A percentile compares a stretch with the other conserved stretches of the same genome.
phyloP scores from a whole-genome alignment of 2,113 vertebrate species.

The Lutjanus erythropterus region DNA sequence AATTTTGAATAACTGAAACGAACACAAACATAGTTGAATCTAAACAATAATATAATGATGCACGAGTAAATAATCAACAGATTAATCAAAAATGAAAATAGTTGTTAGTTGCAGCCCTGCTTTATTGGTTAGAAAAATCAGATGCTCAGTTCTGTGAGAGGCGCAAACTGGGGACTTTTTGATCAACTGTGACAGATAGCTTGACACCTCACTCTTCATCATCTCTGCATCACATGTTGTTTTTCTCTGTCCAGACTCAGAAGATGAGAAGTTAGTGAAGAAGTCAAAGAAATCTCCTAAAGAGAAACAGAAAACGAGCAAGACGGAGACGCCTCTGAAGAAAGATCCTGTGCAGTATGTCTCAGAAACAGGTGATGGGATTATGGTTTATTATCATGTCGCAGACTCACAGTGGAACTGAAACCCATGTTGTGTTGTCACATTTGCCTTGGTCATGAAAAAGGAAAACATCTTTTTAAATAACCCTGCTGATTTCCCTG shows the following conservation, averaged over 20 bases:
- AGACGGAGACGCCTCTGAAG: conserved; percentile 75
- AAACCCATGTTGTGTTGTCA: too few species aligned
- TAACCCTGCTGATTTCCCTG: too few species aligned
- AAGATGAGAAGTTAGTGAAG: conserved; percentile 87
- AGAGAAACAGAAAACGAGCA: conserved; percentile 71
- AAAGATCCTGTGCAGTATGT: conserved; percentile 91
- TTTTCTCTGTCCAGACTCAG: conserved; percentile 73
- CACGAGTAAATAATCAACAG: too few species aligned
- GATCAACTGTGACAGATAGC: not conserved
- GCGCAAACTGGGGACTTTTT: not conserved
- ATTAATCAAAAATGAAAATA: too few species aligned
- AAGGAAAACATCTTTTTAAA: not conserved
- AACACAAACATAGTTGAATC: too few species aligned
- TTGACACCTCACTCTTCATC: not conserved
- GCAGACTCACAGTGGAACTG: too few species aligned
- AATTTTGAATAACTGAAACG: not conserved
- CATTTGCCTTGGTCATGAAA: too few species aligned
- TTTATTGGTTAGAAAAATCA: too few species aligned
- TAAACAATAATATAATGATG: not conserved
- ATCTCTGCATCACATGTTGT: not conserved
- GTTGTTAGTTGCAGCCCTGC: too few species aligned
- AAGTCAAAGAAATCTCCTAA: conserved; percentile 85
- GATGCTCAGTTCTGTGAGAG: not conserved
- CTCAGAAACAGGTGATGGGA: conserved; percentile 94
- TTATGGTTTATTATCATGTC: not conserved